Evolutionary conservation across 2,888 invertebrate species (phyloP), one percentile per base, ranked within the genome.

Genomic region (Cynaeus angustus): DNA sequence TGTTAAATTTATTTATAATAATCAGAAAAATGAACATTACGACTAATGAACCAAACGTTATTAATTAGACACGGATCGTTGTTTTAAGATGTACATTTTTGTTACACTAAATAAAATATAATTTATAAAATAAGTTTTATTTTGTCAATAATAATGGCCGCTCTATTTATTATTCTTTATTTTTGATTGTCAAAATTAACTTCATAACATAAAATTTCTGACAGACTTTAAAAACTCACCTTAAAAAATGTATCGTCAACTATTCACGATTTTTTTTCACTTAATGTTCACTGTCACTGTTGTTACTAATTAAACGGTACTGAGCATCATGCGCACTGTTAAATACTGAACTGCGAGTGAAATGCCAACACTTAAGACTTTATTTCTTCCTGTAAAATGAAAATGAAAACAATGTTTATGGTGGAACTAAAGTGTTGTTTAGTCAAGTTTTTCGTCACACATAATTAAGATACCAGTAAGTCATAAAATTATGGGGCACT

Each of bases 341-440:
- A 38, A 55, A 38, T 55, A 55, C 55, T 56, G 56, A 56, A 56
- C 41, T 43, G 56, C 16, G 28, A 56, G 56, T 56, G 56, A 56
- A 56, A 56, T 56, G 21, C 46, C 5, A 56, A 43, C 28, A 55
- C 41, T 28, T 56, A 56, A 26, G 56, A 43, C 56, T 56, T 41
- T 55, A 30, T 33, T 52, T 14, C 55, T 14, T 41, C 9, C 10
- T 12, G 41, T 12, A 9, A 7, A 33, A 33, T 2, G 41, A 41
- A 13, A 41, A 1, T 41, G 12, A n/a, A 41, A 13, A 41, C 12
- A 41, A 41, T 41, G 12, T 41, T 33, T n/a, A 33, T n/a, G 12
- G 41, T 12, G 41, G 41, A 41, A 41, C 12, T 3, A 41, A 41
- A 6, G 9, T 43, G 12, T n/a, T 10, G 43, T 14, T 43, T 43